phyloP scores from a whole-genome alignment of 2,888 invertebrate genomes.

The Sphecodes monilicornis region DNA sequence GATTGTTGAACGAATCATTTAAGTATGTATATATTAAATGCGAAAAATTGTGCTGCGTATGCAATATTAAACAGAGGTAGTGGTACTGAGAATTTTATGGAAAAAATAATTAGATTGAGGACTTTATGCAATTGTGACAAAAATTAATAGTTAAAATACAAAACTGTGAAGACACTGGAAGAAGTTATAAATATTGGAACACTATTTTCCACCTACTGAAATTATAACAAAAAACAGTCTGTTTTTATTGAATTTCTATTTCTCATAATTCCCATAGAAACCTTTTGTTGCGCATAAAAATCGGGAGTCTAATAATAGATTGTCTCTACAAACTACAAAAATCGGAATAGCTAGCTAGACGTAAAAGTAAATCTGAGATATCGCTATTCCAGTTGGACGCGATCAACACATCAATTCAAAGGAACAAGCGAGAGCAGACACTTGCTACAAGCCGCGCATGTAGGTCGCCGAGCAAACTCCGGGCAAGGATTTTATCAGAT shows the following conservation, averaged over 20 bases:
- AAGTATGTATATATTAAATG: background rate
- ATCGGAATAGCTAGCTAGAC: background rate
- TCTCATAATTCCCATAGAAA: background rate
- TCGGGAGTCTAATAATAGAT: background rate
- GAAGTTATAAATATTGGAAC: background rate
- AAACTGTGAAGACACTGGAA: background rate
- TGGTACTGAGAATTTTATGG: too few species aligned
- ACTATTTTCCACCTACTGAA: too few species aligned
- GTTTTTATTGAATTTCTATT: background rate
- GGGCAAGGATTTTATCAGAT: constrained; percentile 27
- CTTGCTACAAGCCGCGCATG: background rate
- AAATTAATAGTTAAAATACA: too few species aligned
- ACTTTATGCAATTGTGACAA: background rate
- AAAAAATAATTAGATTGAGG: background rate
- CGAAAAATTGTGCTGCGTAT: background rate
- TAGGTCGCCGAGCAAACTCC: constrained; percentile 29
- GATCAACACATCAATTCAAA: background rate
- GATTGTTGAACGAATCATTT: background rate
- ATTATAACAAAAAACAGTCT: too few species aligned
- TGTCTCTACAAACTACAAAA: background rate
- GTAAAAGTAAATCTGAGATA: background rate
- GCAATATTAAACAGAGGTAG: too few species aligned
- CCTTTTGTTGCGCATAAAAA: background rate
- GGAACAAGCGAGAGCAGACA: background rate
- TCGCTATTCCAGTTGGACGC: background rate